Percentiles rank a stretch among this genome's conserved stretches.
Conservation (phyloP, 1,140 invertebrate genomes). For the Patella vulgata region DNA sequence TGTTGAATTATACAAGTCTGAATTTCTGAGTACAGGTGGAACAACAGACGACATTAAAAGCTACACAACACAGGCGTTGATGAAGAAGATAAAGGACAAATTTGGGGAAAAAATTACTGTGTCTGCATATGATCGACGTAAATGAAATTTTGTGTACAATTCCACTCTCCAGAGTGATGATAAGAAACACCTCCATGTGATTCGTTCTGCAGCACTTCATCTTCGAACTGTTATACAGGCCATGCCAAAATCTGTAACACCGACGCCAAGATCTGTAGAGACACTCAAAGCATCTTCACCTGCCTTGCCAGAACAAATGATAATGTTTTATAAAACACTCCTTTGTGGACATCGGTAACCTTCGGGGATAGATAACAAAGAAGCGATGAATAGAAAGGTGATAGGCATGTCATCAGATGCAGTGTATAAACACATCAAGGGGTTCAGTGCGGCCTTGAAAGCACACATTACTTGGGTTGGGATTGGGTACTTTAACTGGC, state of each 20-base stretch:
- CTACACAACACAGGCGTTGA: conserved; percentile 8
- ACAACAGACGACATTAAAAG: conserved; percentile 7
- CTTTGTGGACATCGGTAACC: conserved; percentile 15
- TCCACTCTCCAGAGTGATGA: conserved; percentile 2
- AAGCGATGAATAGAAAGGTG: conserved; percentile 14
- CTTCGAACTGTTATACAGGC: conserved; percentile 2
- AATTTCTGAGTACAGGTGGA: conserved; percentile 9
- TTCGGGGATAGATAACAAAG: conserved; percentile 6
- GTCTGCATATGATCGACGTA: not conserved
- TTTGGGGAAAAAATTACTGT: conserved; percentile 13
- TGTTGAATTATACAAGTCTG: conserved; percentile 13
- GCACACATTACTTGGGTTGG: conserved; percentile 16
- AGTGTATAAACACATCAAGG: conserved; percentile 13
- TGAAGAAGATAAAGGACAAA: conserved; percentile 14
- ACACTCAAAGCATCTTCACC: conserved; percentile 16
- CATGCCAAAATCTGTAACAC: conserved; percentile 19
- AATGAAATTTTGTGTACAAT: conserved; percentile 20
- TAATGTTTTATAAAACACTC: conserved; percentile 17
- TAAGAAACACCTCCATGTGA: not conserved
- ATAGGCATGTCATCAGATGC: too few species aligned
- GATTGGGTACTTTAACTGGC: conserved; percentile 15
- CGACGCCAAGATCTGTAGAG: conserved; percentile 11
- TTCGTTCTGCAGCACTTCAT: conserved; percentile 15
- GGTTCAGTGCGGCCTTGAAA: conserved; percentile 23
- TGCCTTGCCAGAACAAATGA: conserved; percentile 12